Evolutionary conservation across 2,888 invertebrate species (phyloP), one percentile per base, ranked within the genome.

Genomic region (Urechis unicinctus): DNA sequence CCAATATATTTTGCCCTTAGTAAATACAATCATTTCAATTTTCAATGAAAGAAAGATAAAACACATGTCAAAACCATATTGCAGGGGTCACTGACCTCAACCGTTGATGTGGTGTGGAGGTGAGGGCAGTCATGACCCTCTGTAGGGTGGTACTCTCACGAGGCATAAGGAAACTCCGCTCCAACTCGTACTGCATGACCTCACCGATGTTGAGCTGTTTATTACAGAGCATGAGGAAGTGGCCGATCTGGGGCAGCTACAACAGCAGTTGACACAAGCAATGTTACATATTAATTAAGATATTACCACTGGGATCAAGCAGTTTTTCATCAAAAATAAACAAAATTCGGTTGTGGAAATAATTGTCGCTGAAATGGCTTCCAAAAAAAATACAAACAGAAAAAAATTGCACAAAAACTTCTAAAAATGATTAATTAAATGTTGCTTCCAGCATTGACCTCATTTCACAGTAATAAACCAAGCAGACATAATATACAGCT

Each of bases 141-240:
- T 81, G 79, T 58, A 84, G 71, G 43, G 81, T 79, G 41, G 77
- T 77, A 17, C 83, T 83, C 56, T 82, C 81, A 62, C 79, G 75
- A 3, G 83, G 82, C 70, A 84, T 81, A 21, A 82, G 69, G 36
- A 84, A 73, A 77, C 82, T 82, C 41, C 83, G 75, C 70, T 84
- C 84, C 56, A 84, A 73, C 68, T 84, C 83, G 64, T 80, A 83
- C 72, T 83, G 82, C 2, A 82, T 79, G n/a, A 84, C 74, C 59
- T 81, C 79, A 31, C 81, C 78, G 53, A 83, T 71, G 65, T 82
- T 81, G 3, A 84, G 71, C 21, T 77, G 76, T 52, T 79, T 78
- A 62, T 79, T 79, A 25, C 81, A 77, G 55, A 84, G 70, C 64
- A 79, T 80, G 13, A 84, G 72, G 68, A 84, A 84, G 60, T 81